Evolutionary conservation across 2,113 vertebrate species (phyloP), one percentile per base, ranked within the genome.

Genomic region (Gallinago jamesoni): DNA sequence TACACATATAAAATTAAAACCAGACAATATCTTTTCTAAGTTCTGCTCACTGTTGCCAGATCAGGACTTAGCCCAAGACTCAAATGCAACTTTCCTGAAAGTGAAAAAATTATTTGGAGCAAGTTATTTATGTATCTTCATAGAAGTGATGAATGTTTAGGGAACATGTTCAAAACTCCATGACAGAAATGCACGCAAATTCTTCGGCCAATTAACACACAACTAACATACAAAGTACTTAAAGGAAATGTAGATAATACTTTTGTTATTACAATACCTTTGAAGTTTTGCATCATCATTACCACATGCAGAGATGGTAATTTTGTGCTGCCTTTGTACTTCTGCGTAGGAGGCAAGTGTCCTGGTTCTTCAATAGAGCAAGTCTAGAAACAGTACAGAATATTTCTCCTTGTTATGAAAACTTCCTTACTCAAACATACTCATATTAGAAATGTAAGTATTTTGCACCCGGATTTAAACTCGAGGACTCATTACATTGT

Each of bases 211-310:
- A 12, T 28, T 57, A 76, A 33, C 0, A 1, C 25, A 45, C 12
- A 74, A 22, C 21, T 59, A 63, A 41, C 0, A 0, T 43, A 39
- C 9, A 53, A 39, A 1, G 2, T 6, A 53, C 12, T 11, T 30
- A 62, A 55, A 60, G 5, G 9, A 75, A 68, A 41, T 2, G 1
- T 15, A 73, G 48, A 30, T 22, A 2, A 30, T 21, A 14, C 3
- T 27, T 74, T 18, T 62, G 4, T 45, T 69, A 27, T 33, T 25
- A 18, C 4, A 64, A 24, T 23, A 33, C 5, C 8, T 80, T 47
- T 52, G 12, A 59, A 72, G 24, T 3, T 5, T 43, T 41, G 7
- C 14, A n/a, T 45, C 22, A 7, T 47, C 50, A 15, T 39, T 69
- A 28, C 6, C 60, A 37, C 4, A 24, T 4, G 10, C 14, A 62